Conservation (phyloP, 2,113 vertebrate genomes). For the Electrona antarctica region DNA sequence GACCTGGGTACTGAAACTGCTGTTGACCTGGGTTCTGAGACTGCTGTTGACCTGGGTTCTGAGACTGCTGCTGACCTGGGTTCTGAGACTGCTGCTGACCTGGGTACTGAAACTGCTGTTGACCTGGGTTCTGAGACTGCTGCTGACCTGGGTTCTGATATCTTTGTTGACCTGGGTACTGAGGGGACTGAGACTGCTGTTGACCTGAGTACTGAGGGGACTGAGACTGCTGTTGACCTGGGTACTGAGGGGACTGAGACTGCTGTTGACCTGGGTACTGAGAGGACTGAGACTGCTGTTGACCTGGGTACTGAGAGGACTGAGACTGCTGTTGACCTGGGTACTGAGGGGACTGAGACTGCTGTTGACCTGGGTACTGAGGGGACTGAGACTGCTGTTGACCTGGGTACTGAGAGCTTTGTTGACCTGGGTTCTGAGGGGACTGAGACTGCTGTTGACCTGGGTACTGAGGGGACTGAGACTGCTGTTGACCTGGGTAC, state of each 20-base stretch:
- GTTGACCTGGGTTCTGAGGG: too few species aligned
- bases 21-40: too few species aligned
- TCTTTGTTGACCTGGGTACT: not conserved
- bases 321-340: not conserved
- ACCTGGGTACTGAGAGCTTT: slow-evolving; percentile 5
- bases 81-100: not conserved
- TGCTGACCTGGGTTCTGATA: too few species aligned
- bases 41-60: too few species aligned
- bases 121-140: slow-evolving; percentile 8
- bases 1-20: slow-evolving; percentile 17
- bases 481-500: not conserved
- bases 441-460: too few species aligned
- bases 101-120: slow-evolving; percentile 3
- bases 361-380: too few species aligned
- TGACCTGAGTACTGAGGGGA: slow-evolving; percentile 28
- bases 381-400: too few species aligned
- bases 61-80: too few species aligned
- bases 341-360: too few species aligned
- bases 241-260: too few species aligned
- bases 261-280: too few species aligned
- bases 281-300: too few species aligned
- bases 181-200: slow-evolving; percentile 13
- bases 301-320: slow-evolving; percentile 20
- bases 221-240: not conserved
- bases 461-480: slow-evolving; percentile 4